Evolutionary conservation across 2,888 invertebrate genomes (phyloP), one percentile per base, ranked within the genome.

Genomic region (Lasius fuliginosus): DNA sequence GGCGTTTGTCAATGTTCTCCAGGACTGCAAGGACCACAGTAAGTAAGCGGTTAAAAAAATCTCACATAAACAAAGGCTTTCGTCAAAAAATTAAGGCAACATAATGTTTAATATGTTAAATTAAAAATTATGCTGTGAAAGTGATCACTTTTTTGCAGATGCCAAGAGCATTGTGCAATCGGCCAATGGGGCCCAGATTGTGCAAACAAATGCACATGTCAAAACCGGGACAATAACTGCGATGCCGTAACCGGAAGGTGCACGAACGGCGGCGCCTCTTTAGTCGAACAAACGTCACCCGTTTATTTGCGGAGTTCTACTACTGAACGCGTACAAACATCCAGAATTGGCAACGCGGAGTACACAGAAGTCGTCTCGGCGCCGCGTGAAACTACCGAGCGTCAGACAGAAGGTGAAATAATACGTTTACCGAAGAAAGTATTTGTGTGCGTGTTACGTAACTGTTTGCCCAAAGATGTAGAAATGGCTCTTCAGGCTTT

Each of bases 171-270:
- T 85, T 98, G 98, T 92, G 96, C 96, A 40, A 94, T 95, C 53
- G 96, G 96, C 86, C 96, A 96, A 89, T 98, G 97, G 97, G 98
- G 98, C 0, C 95, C 96, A 11, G 96, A 96, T 89, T 98, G 98
- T 93, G 40, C 33, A 23, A 85, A 85, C 18, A 46, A 95, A n/a
- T 98, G 98, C 92, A 94, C 95, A 53, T 98, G 98, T 92, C 94
- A 95, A 86, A 96, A 96, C 77, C 96, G 96, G 6, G 8, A 69
- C 23, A 64, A 68, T 56, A 67, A 69, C 30, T 86, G 88, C 69
- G 73, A 95, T 92, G 96, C 97, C 8, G 94, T 95, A 87, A 96
- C 96, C 2, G 97, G 97, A 46, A 95, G 95, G 82, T 97, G 97
- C 92, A n/a, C 30, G 64, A 82, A 85, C 62, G 69, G 75, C 27